Evolutionary conservation across 2,888 invertebrate species (phyloP).

Genomic region (Aporophyla nigra): DNA sequence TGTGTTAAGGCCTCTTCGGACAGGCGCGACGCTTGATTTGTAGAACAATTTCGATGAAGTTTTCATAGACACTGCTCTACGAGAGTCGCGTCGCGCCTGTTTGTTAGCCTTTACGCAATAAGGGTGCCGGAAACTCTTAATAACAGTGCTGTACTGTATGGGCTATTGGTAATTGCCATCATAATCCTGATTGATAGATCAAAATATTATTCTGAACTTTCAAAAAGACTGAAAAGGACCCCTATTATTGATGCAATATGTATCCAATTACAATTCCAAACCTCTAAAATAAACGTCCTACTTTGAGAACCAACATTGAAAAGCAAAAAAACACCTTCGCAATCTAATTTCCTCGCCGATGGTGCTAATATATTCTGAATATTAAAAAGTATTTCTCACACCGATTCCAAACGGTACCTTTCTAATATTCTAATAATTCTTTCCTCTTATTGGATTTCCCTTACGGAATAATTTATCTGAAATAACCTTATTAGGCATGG

Average conservation of each 20-base stretch:
- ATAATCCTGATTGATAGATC: neutral
- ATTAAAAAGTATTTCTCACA: slow-evolving; percentile 65
- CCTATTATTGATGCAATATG: too few species aligned
- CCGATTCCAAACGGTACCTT: slow-evolving; percentile 36
- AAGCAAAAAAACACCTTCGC: slow-evolving; percentile 11
- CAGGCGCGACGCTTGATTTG: too few species aligned
- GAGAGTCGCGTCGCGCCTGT: too few species aligned
- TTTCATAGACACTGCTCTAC: too few species aligned
- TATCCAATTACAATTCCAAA: neutral
- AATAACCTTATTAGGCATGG: slow-evolving; percentile 51
- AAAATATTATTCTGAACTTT: neutral
- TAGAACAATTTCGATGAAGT: too few species aligned
- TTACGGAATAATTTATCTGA: slow-evolving; percentile 44
- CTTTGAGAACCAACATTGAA: slow-evolving; percentile 40
- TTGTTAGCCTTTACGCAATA: too few species aligned
- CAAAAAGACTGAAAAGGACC: too few species aligned
- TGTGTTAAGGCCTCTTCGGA: too few species aligned
- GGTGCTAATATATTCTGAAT: slow-evolving; percentile 66
- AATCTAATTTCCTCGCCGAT: slow-evolving; percentile 35
- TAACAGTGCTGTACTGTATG: too few species aligned
- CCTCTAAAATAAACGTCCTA: slow-evolving; percentile 18
- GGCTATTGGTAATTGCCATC: neutral
- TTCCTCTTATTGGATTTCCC: slow-evolving; percentile 39
- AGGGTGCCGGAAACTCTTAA: too few species aligned
- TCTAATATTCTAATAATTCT: slow-evolving; percentile 45